Evolutionary conservation across 2,888 invertebrate species (phyloP), one percentile per base, ranked within the genome.

Genomic region (Poecilobothrus nobilitatus): DNA sequence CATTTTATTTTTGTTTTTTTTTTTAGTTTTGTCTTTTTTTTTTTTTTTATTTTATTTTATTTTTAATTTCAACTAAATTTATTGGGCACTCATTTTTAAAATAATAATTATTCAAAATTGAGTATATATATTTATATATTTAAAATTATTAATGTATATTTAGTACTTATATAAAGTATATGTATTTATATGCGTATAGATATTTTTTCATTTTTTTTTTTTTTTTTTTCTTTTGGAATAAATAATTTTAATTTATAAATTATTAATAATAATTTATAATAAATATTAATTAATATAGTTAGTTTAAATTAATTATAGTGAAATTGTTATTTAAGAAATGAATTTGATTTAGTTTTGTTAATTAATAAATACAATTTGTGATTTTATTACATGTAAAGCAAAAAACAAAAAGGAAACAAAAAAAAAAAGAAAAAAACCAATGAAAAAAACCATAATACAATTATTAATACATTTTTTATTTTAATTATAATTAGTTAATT

Each of bases 11-110:
- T 70, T 66, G 61, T 22, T 65, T 68, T 67, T 65, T n/a, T 22
- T 66, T 66, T n/a, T 66, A 53, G 44, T 62, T 41, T 76, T 74
- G 75, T 76, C 76, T 77, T 77, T 76, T 78, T 78, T 78, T 79
- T 68, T 27, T 41, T 41, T 41, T 66, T 61, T 67, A 27, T 66
- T 68, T 65, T 34, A 33, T 66, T 66, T 61, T 65, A 67, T 66
- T 68, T 66, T 66, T 65, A 66, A 66, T 44, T 76, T 77, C 79
- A 83, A 84, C 84, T 84, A 84, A 84, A 83, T 84, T 84, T 84
- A 84, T 84, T 84, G 84, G 84, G 84, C 83, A 82, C 79, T 81
- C 65, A 33, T 34, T 53, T 53, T 10, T 41, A 41, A 41, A 41
- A 41, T 41, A 41, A 41, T 41, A 53, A 37, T 37, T 37, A 37